Base-by-base conservation (phyloP, 2,797 vertebrate genomes). In the Alcedo quadribrachys region DNA sequence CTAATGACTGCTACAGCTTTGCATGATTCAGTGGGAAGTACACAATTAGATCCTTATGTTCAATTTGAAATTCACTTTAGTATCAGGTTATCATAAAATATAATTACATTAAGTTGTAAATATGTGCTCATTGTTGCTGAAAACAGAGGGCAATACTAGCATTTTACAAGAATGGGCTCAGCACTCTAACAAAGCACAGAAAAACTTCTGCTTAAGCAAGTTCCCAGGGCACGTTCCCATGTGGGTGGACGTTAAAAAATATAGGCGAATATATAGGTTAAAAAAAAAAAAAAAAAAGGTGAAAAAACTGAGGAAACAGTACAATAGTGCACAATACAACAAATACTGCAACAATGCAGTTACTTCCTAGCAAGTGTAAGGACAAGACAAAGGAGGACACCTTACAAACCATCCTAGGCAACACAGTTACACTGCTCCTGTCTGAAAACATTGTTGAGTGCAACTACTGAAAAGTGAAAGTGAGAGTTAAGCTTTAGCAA, bases 1-100 rank as follows among this genome's bases (percentile, higher is more conserved):
- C 94, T 96, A 93, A 96, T 82, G 92, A 87, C 81, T 89, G 84
- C 48, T 46, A 33, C 83, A 86, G 87, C 33, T 71, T 89, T 96
- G 89, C 94, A 97, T 96, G 96, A 96, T 96, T 96, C 94, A 96
- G 90, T 75, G 96, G 95, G 94, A 97, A 91, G 77, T 82, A 86
- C 79, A 94, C 86, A 95, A 96, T 95, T 96, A 94, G 88, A 89
- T 85, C 85, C 94, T 93, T 93, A 61, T 74, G 92, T 93, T 94
- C 94, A 93, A 67, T 92, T 89, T 90, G 76, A 86, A 82, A 71
- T 85, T 88, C 66, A 6, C 86, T 94, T 95, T 94, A 96, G 91
- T 89, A 96, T 87, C 66, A 81, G 85, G 79, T 95, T 96, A 93
- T 94, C 86, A 82, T 90, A 96, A 96, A 95, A 96, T 76, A 92